Evolutionary conservation across 2,888 invertebrate genomes (phyloP).

Genomic region (Tiliacea citrago): DNA sequence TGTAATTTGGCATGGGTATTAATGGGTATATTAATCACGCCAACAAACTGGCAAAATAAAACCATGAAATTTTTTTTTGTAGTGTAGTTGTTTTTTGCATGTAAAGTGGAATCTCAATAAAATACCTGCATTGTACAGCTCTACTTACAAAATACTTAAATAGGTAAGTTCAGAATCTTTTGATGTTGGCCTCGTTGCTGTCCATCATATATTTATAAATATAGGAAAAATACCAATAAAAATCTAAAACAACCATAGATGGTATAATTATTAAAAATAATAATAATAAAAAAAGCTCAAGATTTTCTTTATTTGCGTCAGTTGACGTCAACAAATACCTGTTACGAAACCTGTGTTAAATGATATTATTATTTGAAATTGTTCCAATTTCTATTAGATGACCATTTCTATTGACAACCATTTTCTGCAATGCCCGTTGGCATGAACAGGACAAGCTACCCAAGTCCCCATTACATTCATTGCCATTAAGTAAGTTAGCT

Average conservation of each 20-base stretch:
- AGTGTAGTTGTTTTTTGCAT: too few species aligned
- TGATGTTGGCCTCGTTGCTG: background rate
- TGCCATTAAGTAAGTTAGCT: background rate
- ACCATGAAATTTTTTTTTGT: too few species aligned
- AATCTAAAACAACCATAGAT: background rate
- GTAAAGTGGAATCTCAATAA: background rate
- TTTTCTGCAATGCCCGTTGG: slow-evolving; percentile 12
- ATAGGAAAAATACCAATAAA: background rate
- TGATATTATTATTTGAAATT: slow-evolving; percentile 14
- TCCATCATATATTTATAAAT: background rate
- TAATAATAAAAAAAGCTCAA: background rate
- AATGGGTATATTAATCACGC: too few species aligned
- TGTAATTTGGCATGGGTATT: too few species aligned
- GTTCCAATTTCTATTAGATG: slow-evolving; percentile 9
- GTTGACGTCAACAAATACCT: background rate
- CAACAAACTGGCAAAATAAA: too few species aligned
- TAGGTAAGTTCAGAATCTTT: background rate
- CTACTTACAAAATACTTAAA: background rate
- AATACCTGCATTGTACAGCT: background rate
- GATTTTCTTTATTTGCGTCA: background rate
- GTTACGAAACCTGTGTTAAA: too few species aligned
- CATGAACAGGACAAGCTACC: slow-evolving; percentile 9
- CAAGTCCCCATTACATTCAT: background rate
- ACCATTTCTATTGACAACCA: slow-evolving; percentile 31
- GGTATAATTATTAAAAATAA: background rate